These are phyloP conservation scores for Pteropus alecto DNA, from an alignment of 2,113 vertebrate species.

Conservation along the genomic window DNA sequence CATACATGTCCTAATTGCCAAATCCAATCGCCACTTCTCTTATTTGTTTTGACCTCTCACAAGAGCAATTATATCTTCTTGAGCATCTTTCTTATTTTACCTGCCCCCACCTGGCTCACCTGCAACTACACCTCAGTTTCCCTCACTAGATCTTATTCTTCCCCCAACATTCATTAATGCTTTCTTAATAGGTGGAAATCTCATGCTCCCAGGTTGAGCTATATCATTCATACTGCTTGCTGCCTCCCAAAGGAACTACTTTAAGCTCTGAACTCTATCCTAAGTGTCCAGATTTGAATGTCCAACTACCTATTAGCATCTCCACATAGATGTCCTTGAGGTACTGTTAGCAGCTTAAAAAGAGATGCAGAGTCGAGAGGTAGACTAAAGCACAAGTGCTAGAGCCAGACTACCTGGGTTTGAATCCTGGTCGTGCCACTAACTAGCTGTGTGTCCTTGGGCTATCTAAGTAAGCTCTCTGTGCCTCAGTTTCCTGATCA, in stretches of 20 bases:
- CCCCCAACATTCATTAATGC: rapidly evolving
- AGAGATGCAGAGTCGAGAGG: background rate
- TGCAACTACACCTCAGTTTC: background rate
- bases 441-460: background rate
- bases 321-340: background rate
- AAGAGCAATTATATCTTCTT: background rate
- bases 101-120: background rate
- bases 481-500: background rate
- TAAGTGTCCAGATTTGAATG: background rate
- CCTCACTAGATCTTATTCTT: background rate
- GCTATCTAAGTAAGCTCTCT: background rate
- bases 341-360: background rate
- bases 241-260: background rate
- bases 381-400: background rate
- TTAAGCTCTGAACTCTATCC: background rate
- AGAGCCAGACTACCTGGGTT: background rate
- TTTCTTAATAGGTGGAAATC: background rate
- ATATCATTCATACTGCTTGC: too few relatives aligned
- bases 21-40: background rate
- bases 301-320: background rate
- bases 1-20: background rate
- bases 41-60: background rate
- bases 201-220: background rate
- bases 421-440: background rate
- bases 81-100: background rate